These are phyloP conservation scores for Lepus oiostolus DNA, from an alignment of 2,797 vertebrate species.

Conservation along the genomic window DNA sequence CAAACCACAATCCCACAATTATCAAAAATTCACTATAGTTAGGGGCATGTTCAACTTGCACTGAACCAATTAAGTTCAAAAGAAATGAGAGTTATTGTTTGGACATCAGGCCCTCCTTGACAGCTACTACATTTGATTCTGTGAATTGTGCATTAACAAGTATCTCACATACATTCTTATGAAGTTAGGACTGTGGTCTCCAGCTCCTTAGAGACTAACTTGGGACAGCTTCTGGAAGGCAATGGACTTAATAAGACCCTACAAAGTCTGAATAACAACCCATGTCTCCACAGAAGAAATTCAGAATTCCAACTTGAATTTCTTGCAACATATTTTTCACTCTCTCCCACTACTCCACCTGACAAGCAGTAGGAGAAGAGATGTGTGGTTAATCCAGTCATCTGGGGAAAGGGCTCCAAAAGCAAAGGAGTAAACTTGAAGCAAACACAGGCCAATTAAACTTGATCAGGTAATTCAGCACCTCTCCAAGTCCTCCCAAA, in stretches of 20 bases:
- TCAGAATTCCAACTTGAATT: not conserved
- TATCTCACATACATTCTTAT: not conserved
- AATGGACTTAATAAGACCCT: not conserved
- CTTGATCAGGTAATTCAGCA: not conserved
- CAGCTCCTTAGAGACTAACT: not conserved
- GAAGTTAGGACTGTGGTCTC: not conserved
- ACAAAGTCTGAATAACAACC: not conserved
- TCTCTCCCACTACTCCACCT: not conserved
- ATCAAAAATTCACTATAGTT: slow-evolving; percentile 11
- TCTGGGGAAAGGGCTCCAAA: not conserved
- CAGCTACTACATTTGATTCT: not conserved
- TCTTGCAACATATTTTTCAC: not conserved
- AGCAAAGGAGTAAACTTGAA: not conserved
- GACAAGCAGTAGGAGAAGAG: not conserved
- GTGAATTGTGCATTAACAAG: not conserved
- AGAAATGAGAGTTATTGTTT: not conserved
- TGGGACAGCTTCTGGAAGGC: not conserved
- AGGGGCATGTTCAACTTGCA: not conserved
- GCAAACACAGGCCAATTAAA: not conserved
- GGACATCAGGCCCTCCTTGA: not conserved
- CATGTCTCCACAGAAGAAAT: not conserved
- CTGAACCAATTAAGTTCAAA: not conserved
- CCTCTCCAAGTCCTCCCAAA: not conserved
- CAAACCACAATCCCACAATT: slow-evolving; percentile 22
- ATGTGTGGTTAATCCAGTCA: not conserved